Base-by-base conservation (phyloP, 2,888 invertebrate genomes). In the Caenorhabditis panamensis region DNA sequence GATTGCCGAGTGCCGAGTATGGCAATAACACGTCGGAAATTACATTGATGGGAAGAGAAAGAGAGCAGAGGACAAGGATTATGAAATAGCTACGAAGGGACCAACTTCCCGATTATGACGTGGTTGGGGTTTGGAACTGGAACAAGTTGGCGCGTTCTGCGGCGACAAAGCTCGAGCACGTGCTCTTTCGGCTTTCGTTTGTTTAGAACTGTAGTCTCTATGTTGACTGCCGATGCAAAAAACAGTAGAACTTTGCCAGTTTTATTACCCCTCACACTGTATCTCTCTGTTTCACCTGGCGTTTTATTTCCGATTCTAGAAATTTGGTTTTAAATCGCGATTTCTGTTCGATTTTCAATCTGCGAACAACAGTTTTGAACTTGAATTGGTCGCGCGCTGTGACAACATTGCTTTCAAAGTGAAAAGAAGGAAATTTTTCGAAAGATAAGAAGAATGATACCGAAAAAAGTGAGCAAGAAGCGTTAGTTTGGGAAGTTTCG, bases 201-300 rank as follows among this genome's bases (percentile, higher is more conserved):
- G 75, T 66, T 75, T 67, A 75, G 75, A 66, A 75, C 75, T 75
- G 75, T 75, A 63, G 63, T 71, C 62, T 54, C 26, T 63, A 41
- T 73, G 51, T 66, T 66, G 75, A 75, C 75, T 66, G 41, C 47
- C 36, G 26, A 20, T 24, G 20, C 18, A 44, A 49, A 37, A 44
- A 44, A 47, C 24, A 44, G 13, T 6, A 24, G 41, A 61, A 61
- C 41, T 41, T 37, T 36, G 26, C 6, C 28, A 26, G 62, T 18
- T 62, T 47, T 62, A 20, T 28, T 16, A 18, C 11, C 3, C 18
- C 41, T 49, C 16, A 24, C 47, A 26, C 56, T 6, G 56, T 6
- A 20, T 49, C 47, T 44, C 26, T 18, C 44, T 22, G 20, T 62
- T 62, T 41, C 59, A 16, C 13, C 37, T 58, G 22, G 22, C 47